Conservation (phyloP, 2,888 invertebrate genomes). For the Prosopocoilus inquinatus region DNA sequence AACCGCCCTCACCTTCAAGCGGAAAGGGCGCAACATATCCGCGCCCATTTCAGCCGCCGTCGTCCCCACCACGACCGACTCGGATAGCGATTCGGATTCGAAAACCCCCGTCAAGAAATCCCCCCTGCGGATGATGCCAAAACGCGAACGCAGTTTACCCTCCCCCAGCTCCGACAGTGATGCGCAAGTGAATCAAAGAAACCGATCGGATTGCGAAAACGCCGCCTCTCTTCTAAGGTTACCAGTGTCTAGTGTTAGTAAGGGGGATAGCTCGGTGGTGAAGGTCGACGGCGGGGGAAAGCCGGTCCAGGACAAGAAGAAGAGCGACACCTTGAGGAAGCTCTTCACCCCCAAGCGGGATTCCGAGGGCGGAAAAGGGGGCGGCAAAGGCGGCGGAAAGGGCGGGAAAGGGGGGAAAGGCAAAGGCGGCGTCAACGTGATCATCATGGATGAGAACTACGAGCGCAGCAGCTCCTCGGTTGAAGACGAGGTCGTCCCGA, state of each 20-base stretch:
- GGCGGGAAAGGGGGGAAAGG: slow-evolving; percentile 62
- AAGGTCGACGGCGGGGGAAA: slow-evolving; percentile 53
- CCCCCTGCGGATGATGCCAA: slow-evolving; percentile 19
- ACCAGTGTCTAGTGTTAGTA: slow-evolving; percentile 4
- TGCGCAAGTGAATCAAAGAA: slow-evolving; percentile 19
- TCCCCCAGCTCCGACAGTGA: slow-evolving; percentile 36
- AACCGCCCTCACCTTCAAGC: slow-evolving; percentile 38
- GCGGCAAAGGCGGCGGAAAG: slow-evolving; percentile 67
- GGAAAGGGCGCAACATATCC: slow-evolving; percentile 51
- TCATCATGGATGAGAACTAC: slow-evolving; percentile 64
- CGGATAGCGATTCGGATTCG: slow-evolving; percentile 44
- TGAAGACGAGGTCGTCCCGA: slow-evolving; percentile 44
- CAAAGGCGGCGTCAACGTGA: slow-evolving; percentile 65
- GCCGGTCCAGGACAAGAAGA: slow-evolving; percentile 66
- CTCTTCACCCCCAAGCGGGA: slow-evolving; percentile 61
- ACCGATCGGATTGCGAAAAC: slow-evolving; percentile 31
- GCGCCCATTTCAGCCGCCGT: slow-evolving; percentile 36
- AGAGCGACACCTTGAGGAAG: slow-evolving; percentile 65
- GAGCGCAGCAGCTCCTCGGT: slow-evolving; percentile 50
- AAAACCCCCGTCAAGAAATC: slow-evolving; percentile 36
- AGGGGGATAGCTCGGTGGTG: slow-evolving; percentile 36
- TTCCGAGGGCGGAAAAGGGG: slow-evolving; percentile 65
- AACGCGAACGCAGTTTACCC: slow-evolving; percentile 21
- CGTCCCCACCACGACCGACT: slow-evolving; percentile 41
- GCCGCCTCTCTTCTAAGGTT: slow-evolving; percentile 11